Conservation (phyloP, 2,113 vertebrate genomes). For the Oenanthe oenanthe region DNA sequence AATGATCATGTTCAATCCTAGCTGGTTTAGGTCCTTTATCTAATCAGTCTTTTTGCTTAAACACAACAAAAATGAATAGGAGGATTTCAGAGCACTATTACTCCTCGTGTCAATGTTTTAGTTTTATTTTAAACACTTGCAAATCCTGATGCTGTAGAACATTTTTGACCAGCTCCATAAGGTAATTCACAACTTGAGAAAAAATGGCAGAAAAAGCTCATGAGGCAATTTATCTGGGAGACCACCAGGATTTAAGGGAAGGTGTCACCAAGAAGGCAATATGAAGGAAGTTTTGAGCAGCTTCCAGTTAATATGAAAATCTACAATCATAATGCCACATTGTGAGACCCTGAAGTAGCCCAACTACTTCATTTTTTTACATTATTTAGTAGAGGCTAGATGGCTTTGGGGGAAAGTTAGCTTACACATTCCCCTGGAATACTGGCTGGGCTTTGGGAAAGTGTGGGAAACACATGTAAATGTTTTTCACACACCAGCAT, state of each 20-base stretch:
- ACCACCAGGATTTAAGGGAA: not conserved
- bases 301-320: not conserved
- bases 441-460: not conserved
- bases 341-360: not conserved
- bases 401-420: constrained; percentile 19
- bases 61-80: not conserved
- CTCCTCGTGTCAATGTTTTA: not conserved
- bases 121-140: not conserved
- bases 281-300: not conserved
- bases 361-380: not conserved
- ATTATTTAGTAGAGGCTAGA: not conserved
- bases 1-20: not conserved
- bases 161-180: not conserved
- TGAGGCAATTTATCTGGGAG: accelerated
- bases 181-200: not conserved
- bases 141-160: not conserved
- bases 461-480: constrained; percentile 18
- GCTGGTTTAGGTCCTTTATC: not conserved
- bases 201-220: not conserved
- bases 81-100: not conserved
- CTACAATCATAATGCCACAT: not conserved
- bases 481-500: constrained; percentile 27
- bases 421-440: not conserved
- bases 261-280: not conserved
- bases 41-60: not conserved